phyloP scores from a whole-genome alignment of 2,113 vertebrate genomes.

The Dicaeum eximium region DNA sequence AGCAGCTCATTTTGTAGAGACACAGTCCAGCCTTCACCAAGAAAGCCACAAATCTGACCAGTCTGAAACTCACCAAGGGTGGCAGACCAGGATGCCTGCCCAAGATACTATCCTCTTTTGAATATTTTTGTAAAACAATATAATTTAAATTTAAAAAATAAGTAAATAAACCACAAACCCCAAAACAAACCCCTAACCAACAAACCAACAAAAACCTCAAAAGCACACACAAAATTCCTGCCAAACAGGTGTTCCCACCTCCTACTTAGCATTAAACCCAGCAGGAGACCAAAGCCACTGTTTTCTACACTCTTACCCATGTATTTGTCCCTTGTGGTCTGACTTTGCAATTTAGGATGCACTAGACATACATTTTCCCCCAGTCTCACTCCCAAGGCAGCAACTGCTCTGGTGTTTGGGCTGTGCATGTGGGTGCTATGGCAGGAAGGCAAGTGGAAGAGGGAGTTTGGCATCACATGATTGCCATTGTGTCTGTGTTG shows the following conservation, averaged over 20 bases:
- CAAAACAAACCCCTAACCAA: not conserved
- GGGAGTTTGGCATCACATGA: accelerated
- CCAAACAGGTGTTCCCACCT: not conserved
- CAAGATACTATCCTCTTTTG: not conserved
- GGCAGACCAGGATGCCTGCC: not conserved
- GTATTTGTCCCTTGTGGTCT: not conserved
- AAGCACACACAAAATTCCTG: not conserved
- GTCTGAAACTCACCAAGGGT: not conserved
- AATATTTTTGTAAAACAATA: not conserved
- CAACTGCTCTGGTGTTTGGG: not conserved
- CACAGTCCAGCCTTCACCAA: not conserved
- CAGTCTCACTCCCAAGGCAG: not conserved
- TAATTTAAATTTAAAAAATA: not conserved
- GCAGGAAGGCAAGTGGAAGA: not conserved
- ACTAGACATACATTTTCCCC: not conserved
- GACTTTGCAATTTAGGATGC: not conserved
- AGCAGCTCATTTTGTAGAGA: not conserved
- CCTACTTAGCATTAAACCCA: not conserved
- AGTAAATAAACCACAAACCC: not conserved
- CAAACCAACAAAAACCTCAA: not conserved
- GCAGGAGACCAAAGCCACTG: not conserved
- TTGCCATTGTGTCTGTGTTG: not conserved
- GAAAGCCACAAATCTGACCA: not conserved
- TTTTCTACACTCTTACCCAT: not conserved
- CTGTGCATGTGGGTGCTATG: not conserved